Conservation (phyloP, 2,888 invertebrate genomes). For the Ormyrus rosae region DNA sequence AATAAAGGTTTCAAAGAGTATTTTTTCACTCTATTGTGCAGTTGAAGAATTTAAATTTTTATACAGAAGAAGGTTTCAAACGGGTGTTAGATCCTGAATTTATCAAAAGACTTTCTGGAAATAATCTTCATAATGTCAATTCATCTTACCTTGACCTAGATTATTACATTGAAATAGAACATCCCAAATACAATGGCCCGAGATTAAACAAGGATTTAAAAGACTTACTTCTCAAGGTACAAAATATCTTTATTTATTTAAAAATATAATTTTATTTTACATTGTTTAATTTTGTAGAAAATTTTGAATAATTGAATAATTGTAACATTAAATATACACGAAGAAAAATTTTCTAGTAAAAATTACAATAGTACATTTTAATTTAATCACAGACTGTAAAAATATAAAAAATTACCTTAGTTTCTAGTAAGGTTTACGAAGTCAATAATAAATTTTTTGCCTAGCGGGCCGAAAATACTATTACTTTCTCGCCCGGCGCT, state of each 20-base stretch:
- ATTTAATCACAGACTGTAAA: too few relatives aligned
- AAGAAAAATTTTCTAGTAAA: neutral
- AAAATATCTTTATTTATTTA: slow-evolving; percentile 37
- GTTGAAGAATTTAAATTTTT: slow-evolving; percentile 57
- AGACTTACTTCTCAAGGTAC: slow-evolving; percentile 78
- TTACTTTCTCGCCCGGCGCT: too few relatives aligned
- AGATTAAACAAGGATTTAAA: slow-evolving; percentile 77
- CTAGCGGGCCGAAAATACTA: too few relatives aligned
- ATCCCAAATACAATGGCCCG: slow-evolving; percentile 79
- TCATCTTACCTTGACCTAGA: slow-evolving; percentile 82
- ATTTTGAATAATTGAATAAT: neutral
- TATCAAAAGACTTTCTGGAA: slow-evolving; percentile 78
- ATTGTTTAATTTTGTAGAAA: neutral
- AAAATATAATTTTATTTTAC: too few relatives aligned
- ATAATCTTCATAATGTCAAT: slow-evolving; percentile 74
- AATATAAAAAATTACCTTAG: too few relatives aligned
- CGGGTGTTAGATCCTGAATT: slow-evolving; percentile 79
- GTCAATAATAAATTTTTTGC: too few relatives aligned
- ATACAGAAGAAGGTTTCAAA: slow-evolving; percentile 63
- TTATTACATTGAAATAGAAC: slow-evolving; percentile 80
- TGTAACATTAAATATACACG: neutral
- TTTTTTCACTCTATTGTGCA: slow-evolving; percentile 54
- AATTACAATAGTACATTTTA: too few relatives aligned
- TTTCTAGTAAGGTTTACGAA: too few relatives aligned
- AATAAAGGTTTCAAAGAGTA: neutral